Evolutionary conservation across 2,797 vertebrate species (phyloP).

Genomic region (Propithecus deckenii): DNA sequence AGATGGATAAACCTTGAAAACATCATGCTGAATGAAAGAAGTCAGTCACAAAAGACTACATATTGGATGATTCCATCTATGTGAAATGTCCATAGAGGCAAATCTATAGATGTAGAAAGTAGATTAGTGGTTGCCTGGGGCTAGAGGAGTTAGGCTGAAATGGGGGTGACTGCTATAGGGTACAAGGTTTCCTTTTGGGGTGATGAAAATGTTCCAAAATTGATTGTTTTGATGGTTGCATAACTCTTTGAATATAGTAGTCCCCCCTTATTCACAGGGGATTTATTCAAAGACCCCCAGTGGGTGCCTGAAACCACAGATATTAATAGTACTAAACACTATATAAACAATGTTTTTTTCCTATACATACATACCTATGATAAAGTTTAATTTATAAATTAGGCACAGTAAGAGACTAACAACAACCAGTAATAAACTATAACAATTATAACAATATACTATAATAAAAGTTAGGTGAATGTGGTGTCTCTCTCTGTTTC

Average conservation of each 20-base stretch:
- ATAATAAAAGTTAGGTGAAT: not conserved
- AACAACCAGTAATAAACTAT: not conserved
- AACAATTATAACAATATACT: not conserved
- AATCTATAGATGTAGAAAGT: not conserved
- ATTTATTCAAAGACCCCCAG: not conserved
- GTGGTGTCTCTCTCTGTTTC: not conserved
- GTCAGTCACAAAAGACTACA: not conserved
- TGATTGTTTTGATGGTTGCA: not conserved
- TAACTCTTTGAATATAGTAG: not conserved
- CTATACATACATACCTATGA: not conserved
- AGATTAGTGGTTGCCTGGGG: not conserved
- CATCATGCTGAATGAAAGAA: not conserved
- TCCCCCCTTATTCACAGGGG: not conserved
- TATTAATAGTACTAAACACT: not conserved
- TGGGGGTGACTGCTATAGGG: not conserved
- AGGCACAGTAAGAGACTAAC: not conserved
- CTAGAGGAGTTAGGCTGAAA: not conserved
- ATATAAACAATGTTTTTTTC: not conserved
- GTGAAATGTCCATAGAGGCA: not conserved
- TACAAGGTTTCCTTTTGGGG: not conserved
- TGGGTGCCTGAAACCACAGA: not conserved
- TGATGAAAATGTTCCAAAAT: not conserved
- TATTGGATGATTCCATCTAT: not conserved
- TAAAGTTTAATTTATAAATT: not conserved
- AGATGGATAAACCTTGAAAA: not conserved